phyloP scores from a whole-genome alignment of 2,113 vertebrate species.

The Zosterops lateralis region DNA sequence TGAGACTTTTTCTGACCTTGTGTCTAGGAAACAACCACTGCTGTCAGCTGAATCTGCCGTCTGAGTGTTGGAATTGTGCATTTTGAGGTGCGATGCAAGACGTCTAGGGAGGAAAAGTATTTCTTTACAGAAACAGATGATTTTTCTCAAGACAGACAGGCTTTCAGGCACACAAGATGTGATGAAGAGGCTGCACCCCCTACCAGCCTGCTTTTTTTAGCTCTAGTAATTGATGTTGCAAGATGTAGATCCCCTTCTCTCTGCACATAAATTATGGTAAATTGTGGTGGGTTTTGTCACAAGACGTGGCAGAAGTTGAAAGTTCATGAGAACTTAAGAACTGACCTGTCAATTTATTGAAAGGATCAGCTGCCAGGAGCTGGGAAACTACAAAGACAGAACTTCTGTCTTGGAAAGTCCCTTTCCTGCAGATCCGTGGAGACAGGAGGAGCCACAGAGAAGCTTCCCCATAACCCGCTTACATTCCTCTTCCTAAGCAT shows the following conservation, averaged over 20 bases:
- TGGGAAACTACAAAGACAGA: not conserved
- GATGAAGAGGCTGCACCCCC: not conserved
- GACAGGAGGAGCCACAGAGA: not conserved
- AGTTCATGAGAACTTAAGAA: fast-evolving
- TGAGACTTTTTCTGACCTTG: not conserved
- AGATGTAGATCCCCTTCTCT: not conserved
- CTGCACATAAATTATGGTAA: not conserved
- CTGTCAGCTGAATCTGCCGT: not conserved
- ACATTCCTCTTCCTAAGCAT: fast-evolving
- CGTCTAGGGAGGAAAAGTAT: not conserved
- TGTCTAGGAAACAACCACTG: not conserved
- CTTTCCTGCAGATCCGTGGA: not conserved
- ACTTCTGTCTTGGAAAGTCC: not conserved
- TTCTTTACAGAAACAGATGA: not conserved
- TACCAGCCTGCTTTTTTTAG: not conserved
- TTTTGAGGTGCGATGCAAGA: not conserved
- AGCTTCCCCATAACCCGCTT: not conserved
- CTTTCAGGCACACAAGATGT: not conserved
- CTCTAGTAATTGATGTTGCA: not conserved
- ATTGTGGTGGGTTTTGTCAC: not conserved
- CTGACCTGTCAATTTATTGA: not conserved
- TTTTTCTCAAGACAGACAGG: not conserved
- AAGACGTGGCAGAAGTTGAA: not conserved
- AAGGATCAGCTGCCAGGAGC: not conserved
- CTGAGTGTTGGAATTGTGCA: not conserved